phyloP scores from a whole-genome alignment of 1,140 invertebrate species.

The Amphibalanus amphitrite region DNA sequence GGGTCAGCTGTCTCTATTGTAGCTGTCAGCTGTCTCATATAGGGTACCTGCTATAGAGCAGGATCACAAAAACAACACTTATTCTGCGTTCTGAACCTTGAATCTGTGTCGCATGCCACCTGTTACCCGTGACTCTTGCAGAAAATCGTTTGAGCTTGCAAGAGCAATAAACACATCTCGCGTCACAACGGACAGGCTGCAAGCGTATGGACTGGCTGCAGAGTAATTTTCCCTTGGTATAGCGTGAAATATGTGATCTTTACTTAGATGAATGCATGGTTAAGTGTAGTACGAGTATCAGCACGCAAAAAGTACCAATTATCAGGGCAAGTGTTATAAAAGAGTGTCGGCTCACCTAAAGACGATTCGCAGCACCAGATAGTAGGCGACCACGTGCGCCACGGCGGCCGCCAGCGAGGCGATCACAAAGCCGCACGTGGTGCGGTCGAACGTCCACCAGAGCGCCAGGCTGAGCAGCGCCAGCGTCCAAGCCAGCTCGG shows the following conservation, averaged over 20 bases:
- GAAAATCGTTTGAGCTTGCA: too few species aligned
- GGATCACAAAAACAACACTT: too few species aligned
- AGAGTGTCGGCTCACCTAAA: neutral
- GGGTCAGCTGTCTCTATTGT: too few species aligned
- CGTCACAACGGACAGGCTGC: too few species aligned
- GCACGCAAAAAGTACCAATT: neutral
- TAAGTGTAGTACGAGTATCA: neutral
- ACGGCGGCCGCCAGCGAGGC: neutral
- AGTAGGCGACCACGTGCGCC: neutral
- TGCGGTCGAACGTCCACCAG: constrained; percentile 32
- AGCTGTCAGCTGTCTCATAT: too few species aligned
- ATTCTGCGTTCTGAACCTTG: too few species aligned
- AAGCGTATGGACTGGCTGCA: too few species aligned
- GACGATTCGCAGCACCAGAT: neutral
- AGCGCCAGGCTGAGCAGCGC: constrained; percentile 29
- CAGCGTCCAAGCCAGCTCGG: constrained; percentile 28
- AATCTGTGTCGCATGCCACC: too few species aligned
- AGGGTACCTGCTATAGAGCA: too few species aligned
- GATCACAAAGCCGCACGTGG: constrained; percentile 25
- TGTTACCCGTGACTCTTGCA: too few species aligned
- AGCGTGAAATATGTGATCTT: neutral
- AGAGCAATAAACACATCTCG: too few species aligned
- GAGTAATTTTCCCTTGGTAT: too few species aligned
- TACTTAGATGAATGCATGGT: neutral
- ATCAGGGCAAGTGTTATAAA: neutral